Evolutionary conservation across 2,113 vertebrate genomes (phyloP), one percentile per base, ranked within the genome.

Genomic region (Mystacornis crossleyi): DNA sequence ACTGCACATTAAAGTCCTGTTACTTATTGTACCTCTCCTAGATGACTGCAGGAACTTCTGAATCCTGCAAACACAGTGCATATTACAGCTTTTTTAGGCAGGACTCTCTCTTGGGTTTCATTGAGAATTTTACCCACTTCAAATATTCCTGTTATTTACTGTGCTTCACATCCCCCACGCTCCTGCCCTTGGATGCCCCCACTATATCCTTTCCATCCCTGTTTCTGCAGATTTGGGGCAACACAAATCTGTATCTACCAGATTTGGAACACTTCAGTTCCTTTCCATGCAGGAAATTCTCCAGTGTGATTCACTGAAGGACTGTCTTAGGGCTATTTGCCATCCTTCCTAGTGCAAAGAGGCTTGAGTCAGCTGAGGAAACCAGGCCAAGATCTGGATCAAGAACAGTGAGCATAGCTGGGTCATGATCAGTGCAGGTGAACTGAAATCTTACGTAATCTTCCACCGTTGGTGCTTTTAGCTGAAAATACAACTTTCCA

Each of bases 341-440:
- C 6, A 2, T 45, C 81, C 33, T 57, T 45, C 21, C 16, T 12
- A 2, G 51, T 5, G 70, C 60, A 24, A 10, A 31, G 57, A 34
- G 51, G 36, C 50, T 42, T 0, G 0, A 28, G 85, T 42, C 1
- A 0, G 45, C 16, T 74, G 77, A 36, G 72, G 20, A 89, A 84
- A 51, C 20, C 70, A 60, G 84, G 89, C 87, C 34, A 18, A 31
- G 51, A 28, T 51, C 51, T 81, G 73, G 61, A 81, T 73, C 19
- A 26, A 28, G 38, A 65, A 0, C 66, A 33, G 10, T 3, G 1
- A 70, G 62, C 2, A 0, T 7, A 54, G 61, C 53, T 47, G 20
- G 81, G 73, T 70, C 51, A 17, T 1, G 3, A 51, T 50, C 48
- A 12, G 81, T 34, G 55, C 70, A 74, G 87, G 77, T 51, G 31